Base-by-base conservation (phyloP, 1,140 invertebrate species). In the Trichonephila inaurata region DNA sequence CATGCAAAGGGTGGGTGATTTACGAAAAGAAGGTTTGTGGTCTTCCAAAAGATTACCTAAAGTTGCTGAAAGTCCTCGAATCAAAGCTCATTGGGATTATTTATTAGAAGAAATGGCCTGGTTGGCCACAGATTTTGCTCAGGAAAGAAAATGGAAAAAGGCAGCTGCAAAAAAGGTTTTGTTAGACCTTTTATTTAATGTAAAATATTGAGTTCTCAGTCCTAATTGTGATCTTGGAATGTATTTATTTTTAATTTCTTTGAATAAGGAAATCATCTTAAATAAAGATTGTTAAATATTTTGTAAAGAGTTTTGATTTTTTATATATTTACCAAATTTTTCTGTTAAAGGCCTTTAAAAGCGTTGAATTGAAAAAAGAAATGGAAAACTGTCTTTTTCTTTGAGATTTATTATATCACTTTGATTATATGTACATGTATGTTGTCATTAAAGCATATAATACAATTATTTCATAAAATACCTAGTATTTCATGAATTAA, bases 1-100 rank as follows among this genome's bases (percentile, higher is more conserved):
- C 61, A 97, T 99, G 96, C 98, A 98, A 95, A 97, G 98, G 95
- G 98, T 99, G 95, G 96, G 97, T 40, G 95, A 98, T 97, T 96
- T 97, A 97, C 94, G 96, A 40, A 96, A 96, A 95, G 98, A 99
- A 95, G 99, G 99, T 51, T 96, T 99, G 95, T 99, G 99, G 99
- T 97, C 98, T 81, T 98, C 98, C 95, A 97, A 98, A 95, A 96
- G 98, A 94, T 96, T 99, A 95, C 98, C 99, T 5, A 99, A 99
- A 96, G 97, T 99, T 40, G 97, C 98, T 95, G 99, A 99, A 96
- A 98, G 98, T 92, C 97, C 97, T 72, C 96, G 98, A 95, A 96
- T 97, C 24, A 99, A 99, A 96, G 97, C 98, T n/a, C 99, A 99
- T 95, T 99, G 99, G 99, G 99, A 99, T 96, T 99, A 99, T 96